Evolutionary conservation across 1,140 invertebrate genomes (phyloP), one percentile per base, ranked within the genome.

Genomic region (Branchinecta lynchi): DNA sequence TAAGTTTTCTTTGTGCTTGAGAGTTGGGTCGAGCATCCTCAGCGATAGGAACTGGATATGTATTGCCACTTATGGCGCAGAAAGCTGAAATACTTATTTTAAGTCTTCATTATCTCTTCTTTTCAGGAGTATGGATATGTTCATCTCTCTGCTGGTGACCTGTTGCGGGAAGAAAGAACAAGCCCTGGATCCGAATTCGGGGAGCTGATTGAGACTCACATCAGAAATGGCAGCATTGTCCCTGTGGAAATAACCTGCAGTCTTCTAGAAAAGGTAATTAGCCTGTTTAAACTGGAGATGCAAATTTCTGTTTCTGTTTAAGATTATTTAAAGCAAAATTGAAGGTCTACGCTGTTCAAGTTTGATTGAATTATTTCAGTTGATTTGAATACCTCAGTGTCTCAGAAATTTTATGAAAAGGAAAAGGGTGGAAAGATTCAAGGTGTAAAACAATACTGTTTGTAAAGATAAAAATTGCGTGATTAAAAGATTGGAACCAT

Each of bases 221-320:
- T 99, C 68, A 84, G 82, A 45, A 89, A 96, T 78, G 97, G 97
- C 15, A 88, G 87, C 69, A 99, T 99, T 74, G 96, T 99, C 0
- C 97, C 97, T 20, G 97, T 99, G 0, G 92, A 94, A 81, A 96
- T 99, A 71, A 99, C 97, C 20, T 99, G 96, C 78, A 88, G 86
- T 68, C 83, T 99, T 9, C 78, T 99, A 20, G 88, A 93, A 76
- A 86, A 87, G 71, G 85, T 84, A 73, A 76, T 75, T 72, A 44
- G 68, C 7, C 66, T 3, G 44, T 68, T 70, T 6, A 5, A 44
- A 66, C 44, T 17, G 7, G 7, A 32, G 32, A 32, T 32, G 32
- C 1, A 32, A 3, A 5, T 32, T 32, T 32, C 5, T 32, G 70
- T 45, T 65, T 67, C 66, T 43, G 10, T 51, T 46, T 45, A 51